These are phyloP conservation scores for Campoplex capitator DNA, from an alignment of 2,888 invertebrate genomes.

Conservation along the genomic window DNA sequence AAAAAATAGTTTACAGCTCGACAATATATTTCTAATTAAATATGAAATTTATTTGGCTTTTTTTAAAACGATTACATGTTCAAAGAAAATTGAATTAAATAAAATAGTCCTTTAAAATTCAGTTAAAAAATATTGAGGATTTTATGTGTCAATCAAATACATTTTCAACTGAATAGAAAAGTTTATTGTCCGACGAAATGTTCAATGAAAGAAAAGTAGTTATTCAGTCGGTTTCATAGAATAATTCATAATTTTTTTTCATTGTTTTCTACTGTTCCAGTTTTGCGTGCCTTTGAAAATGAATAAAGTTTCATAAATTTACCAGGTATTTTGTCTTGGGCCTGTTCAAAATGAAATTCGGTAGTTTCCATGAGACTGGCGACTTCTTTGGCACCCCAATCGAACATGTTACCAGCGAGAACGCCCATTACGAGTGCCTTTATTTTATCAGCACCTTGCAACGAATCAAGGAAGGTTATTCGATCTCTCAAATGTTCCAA, in stretches of 20 bases:
- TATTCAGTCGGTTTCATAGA: background rate
- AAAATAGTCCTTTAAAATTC: background rate
- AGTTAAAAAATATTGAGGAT: background rate
- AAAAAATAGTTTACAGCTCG: conserved; percentile 78
- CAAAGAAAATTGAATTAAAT: too few species aligned
- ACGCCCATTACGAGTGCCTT: conserved; percentile 86
- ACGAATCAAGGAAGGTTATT: conserved; percentile 89
- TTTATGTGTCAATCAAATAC: background rate
- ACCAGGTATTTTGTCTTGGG: conserved; percentile 92
- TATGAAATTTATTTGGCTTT: background rate
- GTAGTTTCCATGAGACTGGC: conserved; percentile 92
- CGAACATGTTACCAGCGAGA: conserved; percentile 96
- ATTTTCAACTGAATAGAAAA: background rate
- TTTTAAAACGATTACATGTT: too few species aligned
- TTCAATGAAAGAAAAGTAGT: background rate
- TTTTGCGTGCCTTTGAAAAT: background rate
- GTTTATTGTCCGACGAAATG: background rate
- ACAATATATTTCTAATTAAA: conserved; percentile 89
- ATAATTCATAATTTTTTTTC: background rate
- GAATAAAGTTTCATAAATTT: conserved; percentile 44
- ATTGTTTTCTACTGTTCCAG: background rate
- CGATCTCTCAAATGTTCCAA: conserved; percentile 89
- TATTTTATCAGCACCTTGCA: conserved; percentile 85
- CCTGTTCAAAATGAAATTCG: conserved; percentile 93
- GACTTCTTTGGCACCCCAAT: conserved; percentile 98